These are phyloP conservation scores for Coreoperca whiteheadi DNA, from an alignment of 2,113 vertebrate species.

Conservation along the genomic window DNA sequence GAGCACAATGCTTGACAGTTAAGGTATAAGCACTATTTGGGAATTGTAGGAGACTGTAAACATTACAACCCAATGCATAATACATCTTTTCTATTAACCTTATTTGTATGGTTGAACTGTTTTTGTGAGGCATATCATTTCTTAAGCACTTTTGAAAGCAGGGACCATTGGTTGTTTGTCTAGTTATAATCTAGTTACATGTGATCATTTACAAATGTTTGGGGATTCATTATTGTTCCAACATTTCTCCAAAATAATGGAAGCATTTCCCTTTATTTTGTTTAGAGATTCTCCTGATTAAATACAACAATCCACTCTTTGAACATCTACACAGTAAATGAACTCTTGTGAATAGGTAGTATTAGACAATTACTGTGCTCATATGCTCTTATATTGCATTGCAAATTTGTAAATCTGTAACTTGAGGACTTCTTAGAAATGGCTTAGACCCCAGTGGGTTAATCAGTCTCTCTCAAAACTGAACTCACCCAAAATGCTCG, in stretches of 20 bases:
- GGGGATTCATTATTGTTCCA: neutral
- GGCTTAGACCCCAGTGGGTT: neutral
- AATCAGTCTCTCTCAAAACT: slow-evolving; percentile 21
- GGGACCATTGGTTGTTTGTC: neutral
- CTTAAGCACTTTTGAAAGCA: neutral
- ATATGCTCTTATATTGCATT: neutral
- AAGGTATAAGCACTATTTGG: neutral
- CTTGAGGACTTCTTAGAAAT: neutral
- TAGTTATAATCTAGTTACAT: neutral
- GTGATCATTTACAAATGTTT: neutral
- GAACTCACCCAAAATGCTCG: neutral
- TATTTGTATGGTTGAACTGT: neutral
- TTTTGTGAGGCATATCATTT: neutral
- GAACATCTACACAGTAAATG: neutral
- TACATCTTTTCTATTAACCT: neutral
- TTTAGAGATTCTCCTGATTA: neutral
- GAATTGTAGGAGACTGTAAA: neutral
- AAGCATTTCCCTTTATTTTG: neutral
- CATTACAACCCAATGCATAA: neutral
- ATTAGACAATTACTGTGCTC: neutral
- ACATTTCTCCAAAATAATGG: neutral
- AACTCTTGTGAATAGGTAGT: neutral
- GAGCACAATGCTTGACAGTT: neutral
- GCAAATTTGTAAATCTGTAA: slow-evolving; percentile 52
- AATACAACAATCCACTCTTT: slow-evolving; percentile 10